These are phyloP conservation scores for Mystacornis crossleyi DNA, from an alignment of 2,113 vertebrate species.

Conservation along the genomic window DNA sequence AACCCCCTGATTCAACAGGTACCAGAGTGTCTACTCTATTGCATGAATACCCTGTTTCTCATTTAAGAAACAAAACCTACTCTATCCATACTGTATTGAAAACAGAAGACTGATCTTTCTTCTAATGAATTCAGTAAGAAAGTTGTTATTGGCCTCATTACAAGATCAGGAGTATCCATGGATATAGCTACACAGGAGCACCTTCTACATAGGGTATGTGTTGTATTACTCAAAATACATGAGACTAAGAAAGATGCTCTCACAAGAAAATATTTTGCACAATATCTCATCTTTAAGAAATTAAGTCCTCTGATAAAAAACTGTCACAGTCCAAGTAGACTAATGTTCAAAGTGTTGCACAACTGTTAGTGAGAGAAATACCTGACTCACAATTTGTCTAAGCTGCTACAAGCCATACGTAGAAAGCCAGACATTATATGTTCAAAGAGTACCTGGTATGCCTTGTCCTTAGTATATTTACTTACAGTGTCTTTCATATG, in stretches of 20 bases:
- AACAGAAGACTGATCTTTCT: background rate
- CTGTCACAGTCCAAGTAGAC: background rate
- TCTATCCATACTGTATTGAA: background rate
- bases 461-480: background rate
- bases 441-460: background rate
- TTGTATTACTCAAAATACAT: background rate
- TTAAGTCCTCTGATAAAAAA: background rate
- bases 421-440: background rate
- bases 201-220: background rate
- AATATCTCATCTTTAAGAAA: background rate
- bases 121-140: background rate
- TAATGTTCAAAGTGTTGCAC: background rate
- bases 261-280: background rate
- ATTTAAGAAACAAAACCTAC: background rate
- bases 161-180: fast-evolving
- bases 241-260: background rate
- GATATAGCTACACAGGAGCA: background rate
- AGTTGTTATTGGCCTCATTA: background rate
- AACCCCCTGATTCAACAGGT: background rate
- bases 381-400: background rate
- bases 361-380: background rate
- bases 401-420: background rate
- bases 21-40: background rate
- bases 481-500: background rate
- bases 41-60: background rate